A percentile compares a stretch with the other conserved stretches of the same genome.
These are phyloP conservation scores for Pteropus alecto DNA, from an alignment of 2,113 vertebrate genomes.

Conservation along the genomic window DNA sequence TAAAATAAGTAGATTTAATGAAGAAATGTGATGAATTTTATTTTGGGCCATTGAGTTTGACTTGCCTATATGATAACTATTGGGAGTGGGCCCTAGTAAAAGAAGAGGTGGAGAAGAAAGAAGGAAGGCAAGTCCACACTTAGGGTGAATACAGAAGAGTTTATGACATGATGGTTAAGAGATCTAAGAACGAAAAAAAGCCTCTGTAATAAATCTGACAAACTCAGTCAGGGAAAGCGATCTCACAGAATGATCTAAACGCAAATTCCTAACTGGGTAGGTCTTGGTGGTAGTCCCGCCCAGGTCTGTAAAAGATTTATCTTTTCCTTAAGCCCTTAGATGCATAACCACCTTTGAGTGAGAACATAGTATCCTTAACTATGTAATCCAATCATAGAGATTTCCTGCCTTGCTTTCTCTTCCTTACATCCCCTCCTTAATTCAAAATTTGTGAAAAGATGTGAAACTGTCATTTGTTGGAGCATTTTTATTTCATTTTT, in stretches of 20 bases:
- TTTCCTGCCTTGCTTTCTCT: not conserved
- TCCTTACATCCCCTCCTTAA: not conserved
- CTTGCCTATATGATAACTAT: not conserved
- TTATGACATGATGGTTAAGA: not conserved
- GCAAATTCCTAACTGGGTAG: not conserved
- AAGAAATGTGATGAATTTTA: not conserved
- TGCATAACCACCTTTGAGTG: no score
- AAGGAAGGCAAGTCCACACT: not conserved
- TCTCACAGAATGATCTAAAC: not conserved
- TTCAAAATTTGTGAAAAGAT: not conserved
- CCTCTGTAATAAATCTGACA: not conserved
- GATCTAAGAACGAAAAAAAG: not conserved
- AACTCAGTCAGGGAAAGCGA: not conserved
- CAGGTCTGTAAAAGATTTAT: not conserved
- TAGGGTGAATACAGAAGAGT: accelerated
- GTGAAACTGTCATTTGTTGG: not conserved
- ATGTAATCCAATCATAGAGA: not conserved
- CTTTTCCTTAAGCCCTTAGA: not conserved
- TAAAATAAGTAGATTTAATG: not conserved
- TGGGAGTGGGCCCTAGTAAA: not conserved
- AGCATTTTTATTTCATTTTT: no score
- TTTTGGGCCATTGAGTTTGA: not conserved
- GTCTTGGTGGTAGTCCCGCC: not conserved
- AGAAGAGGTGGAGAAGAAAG: not conserved
- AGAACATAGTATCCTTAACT: not conserved